phyloP scores from a whole-genome alignment of 2,888 invertebrate genomes.

The Macaria liturata region DNA sequence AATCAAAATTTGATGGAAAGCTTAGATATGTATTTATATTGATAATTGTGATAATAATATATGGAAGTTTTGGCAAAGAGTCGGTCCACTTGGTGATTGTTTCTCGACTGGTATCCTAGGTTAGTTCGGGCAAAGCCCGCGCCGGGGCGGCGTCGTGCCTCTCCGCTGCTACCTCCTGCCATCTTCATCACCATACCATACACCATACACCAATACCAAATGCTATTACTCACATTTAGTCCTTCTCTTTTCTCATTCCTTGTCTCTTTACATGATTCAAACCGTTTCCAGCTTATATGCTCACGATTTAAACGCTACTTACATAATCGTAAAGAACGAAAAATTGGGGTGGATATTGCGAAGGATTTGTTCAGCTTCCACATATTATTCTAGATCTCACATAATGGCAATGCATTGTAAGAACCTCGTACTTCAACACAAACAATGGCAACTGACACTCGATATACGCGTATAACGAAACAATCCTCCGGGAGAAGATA shows the following conservation, averaged over 20 bases:
- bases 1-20: slow-evolving; percentile 78
- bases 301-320: no score
- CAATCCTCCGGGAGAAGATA: slow-evolving; percentile 10
- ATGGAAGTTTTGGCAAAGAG: slow-evolving; percentile 78
- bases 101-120: slow-evolving; percentile 61
- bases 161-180: slow-evolving; percentile 43
- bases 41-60: slow-evolving; percentile 80
- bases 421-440: slow-evolving; percentile 7
- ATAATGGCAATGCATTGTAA: slow-evolving; percentile 50
- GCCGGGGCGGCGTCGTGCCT: slow-evolving; percentile 12
- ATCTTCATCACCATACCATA: no score
- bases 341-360: slow-evolving; percentile 18
- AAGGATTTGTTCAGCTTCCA: slow-evolving; percentile 68
- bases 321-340: background rate
- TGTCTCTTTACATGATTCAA: no score
- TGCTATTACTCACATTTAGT: no score
- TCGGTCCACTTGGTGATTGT: slow-evolving; percentile 63
- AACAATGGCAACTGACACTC: slow-evolving; percentile 10
- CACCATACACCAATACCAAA: no score
- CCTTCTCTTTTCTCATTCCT: no score
- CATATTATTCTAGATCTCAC: slow-evolving; percentile 78
- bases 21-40: slow-evolving; percentile 75
- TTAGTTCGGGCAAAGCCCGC: slow-evolving; percentile 42
- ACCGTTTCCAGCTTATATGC: no score
- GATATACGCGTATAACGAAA: slow-evolving; percentile 4